Evolutionary conservation across 2,797 vertebrate genomes (phyloP).

Genomic region (Labeo calbasu): DNA sequence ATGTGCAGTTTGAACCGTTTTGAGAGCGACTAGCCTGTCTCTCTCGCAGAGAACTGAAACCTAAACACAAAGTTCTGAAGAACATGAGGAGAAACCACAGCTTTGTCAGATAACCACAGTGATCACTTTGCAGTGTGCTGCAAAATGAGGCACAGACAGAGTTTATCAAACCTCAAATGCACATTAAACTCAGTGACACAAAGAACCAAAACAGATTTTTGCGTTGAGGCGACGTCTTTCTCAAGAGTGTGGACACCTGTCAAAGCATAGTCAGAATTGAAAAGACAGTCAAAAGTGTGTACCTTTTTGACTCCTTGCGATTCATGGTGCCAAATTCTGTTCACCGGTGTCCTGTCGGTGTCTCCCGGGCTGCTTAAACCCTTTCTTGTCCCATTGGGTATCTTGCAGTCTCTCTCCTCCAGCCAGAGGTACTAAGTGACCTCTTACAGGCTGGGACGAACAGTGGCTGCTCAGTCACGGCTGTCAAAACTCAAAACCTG

Average conservation of each 20-base stretch:
- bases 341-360: conserved; percentile 69
- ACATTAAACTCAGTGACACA: conserved; percentile 22
- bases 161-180: conserved; percentile 47
- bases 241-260: neutral
- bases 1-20: conserved; percentile 21
- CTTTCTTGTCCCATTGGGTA: conserved; percentile 75
- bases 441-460: conserved; percentile 45
- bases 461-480: conserved; percentile 53
- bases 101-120: conserved; percentile 67
- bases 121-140: conserved; percentile 48
- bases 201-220: neutral
- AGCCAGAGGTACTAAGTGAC: conserved; percentile 46
- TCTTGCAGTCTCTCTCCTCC: conserved; percentile 29
- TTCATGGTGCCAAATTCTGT: conserved; percentile 74
- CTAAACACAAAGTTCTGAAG: conserved; percentile 58
- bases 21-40: conserved; percentile 39
- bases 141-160: conserved; percentile 42
- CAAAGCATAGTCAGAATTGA: neutral
- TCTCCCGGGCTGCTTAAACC: conserved; percentile 68
- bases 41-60: conserved; percentile 56
- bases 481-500: conserved; percentile 55
- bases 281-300: conserved; percentile 41
- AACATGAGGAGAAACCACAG: conserved; percentile 73
- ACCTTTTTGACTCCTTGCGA: conserved; percentile 81
- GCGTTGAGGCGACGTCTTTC: neutral